Conservation (phyloP, 2,888 invertebrate species). For the Nomada ferruginata region DNA sequence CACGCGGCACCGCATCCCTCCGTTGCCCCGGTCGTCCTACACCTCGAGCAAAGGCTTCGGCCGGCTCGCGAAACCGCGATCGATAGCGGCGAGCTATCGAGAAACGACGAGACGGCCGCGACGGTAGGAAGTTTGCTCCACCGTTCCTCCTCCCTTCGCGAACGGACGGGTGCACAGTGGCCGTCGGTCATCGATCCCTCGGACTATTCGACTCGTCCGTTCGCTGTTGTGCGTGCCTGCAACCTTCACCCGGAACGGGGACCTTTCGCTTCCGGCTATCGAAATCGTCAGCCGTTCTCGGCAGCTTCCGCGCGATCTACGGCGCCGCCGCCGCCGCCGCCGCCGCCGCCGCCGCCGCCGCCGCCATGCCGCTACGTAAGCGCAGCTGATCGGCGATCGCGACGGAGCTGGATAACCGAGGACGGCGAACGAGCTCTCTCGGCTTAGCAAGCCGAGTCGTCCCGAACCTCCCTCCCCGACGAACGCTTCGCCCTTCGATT, state of each 20-base stretch:
- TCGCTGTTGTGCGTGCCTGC: constrained; percentile 48
- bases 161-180: no score
- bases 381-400: neutral
- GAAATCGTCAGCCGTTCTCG: neutral
- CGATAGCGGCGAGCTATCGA: neutral
- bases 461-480: no score
- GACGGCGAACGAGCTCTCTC: no score
- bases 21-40: neutral
- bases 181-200: no score
- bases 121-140: neutral
- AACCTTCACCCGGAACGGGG: constrained; percentile 75
- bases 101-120: neutral
- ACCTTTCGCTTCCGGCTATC: constrained; percentile 21
- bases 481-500: neutral
- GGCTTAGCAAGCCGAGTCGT: neutral
- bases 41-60: no score
- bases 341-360: no score
- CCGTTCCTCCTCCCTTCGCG: neutral
- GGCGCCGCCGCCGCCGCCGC: no score
- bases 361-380: neutral
- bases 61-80: neutral
- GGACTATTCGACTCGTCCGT: constrained; percentile 36
- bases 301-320: no score
- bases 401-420: no score
- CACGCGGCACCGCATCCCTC: neutral